Percentiles rank a stretch among this genome's conserved stretches.
Evolutionary conservation across 2,113 vertebrate species (phyloP).

Genomic region (Dipodomys merriami): DNA sequence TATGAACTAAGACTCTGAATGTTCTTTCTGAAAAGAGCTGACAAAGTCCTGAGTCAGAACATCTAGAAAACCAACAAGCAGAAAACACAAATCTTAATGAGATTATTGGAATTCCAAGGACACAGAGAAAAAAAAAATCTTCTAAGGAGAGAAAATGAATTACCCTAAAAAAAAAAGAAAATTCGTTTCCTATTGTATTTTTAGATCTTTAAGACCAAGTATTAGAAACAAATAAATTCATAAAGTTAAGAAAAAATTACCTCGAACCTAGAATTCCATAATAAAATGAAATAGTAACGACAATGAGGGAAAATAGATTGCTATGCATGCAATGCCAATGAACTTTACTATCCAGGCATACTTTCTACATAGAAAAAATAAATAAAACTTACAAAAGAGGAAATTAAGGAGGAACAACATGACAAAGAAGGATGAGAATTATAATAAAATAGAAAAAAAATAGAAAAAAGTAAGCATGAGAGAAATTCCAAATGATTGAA

Average conservation of each 20-base stretch:
- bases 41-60: constrained; percentile 19
- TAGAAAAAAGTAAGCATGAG: neutral
- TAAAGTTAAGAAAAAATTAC: constrained; percentile 10
- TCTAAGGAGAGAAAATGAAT: neutral
- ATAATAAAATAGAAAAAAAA: neutral
- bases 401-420: constrained; percentile 17
- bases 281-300: constrained; percentile 32
- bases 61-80: constrained; percentile 35
- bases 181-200: constrained; percentile 15
- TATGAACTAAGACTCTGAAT: neutral
- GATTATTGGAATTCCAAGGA: constrained; percentile 9
- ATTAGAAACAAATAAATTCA: neutral
- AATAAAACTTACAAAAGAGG: neutral
- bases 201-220: neutral
- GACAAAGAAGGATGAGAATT: neutral
- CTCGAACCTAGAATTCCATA: constrained; percentile 8
- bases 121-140: constrained; percentile 50
- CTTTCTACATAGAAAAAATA: neutral
- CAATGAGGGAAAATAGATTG: neutral
- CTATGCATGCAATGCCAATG: neutral
- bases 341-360: neutral
- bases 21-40: constrained; percentile 45
- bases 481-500: constrained; percentile 23
- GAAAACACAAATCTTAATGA: constrained; percentile 18
- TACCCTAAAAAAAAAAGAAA: constrained; percentile 45